Conservation (phyloP, 2,888 invertebrate genomes). For the Sylvicola cinctus region DNA sequence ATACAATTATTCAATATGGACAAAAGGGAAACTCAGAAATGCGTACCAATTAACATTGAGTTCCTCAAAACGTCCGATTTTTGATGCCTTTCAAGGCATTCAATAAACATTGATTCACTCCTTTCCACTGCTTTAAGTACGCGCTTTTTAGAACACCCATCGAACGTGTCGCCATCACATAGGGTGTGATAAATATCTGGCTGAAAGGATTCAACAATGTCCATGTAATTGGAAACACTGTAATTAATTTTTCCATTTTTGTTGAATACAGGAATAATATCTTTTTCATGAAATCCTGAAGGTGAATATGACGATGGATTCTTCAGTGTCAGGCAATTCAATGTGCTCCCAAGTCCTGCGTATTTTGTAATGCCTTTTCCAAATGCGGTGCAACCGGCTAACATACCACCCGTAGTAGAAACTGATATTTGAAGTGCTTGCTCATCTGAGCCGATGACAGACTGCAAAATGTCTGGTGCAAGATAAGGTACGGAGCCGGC, state of each 20-base stretch:
- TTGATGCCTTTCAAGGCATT: conserved; percentile 43
- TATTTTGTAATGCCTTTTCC: conserved; percentile 46
- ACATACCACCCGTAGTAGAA: conserved; percentile 41
- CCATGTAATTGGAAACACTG: conserved; percentile 46
- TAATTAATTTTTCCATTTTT: conserved; percentile 52
- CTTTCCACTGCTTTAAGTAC: conserved; percentile 47
- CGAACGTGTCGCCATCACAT: conserved; percentile 39
- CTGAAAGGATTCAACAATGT: conserved; percentile 49
- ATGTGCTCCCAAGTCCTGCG: conserved; percentile 34
- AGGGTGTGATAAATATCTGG: conserved; percentile 68
- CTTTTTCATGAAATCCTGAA: conserved; percentile 49
- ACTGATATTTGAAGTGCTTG: conserved; percentile 53
- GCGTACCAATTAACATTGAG: conserved; percentile 27
- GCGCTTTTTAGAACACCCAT: conserved; percentile 45
- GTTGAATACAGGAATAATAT: conserved; percentile 57
- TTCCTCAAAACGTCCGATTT: conserved; percentile 29
- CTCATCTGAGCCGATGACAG: conserved; percentile 28
- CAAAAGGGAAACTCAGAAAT: not conserved
- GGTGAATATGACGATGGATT: conserved; percentile 47
- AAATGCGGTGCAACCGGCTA: conserved; percentile 40
- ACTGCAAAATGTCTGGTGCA: conserved; percentile 50
- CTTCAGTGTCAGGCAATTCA: conserved; percentile 24
- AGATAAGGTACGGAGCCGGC: conserved; percentile 68
- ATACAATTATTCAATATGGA: not conserved
- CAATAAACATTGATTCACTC: conserved; percentile 42